Percentiles rank a stretch among this genome's conserved stretches.
phyloP scores from a whole-genome alignment of 2,113 vertebrate species.

The Brachyhypopomus gauderio region DNA sequence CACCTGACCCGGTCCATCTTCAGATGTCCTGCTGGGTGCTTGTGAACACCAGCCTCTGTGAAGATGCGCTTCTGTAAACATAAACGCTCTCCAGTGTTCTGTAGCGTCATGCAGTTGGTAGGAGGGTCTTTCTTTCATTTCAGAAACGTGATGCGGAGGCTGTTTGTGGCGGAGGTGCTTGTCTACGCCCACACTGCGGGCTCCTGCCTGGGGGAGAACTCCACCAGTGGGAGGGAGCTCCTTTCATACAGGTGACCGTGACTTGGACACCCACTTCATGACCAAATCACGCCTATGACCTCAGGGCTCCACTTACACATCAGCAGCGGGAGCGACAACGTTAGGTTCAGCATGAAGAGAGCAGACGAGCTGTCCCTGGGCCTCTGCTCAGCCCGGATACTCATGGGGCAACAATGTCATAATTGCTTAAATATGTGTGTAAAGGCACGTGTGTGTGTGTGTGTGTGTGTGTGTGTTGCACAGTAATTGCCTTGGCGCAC shows the following conservation, averaged over 20 bases:
- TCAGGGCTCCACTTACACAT: not conserved
- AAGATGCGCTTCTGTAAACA: not conserved
- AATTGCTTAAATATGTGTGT: not conserved
- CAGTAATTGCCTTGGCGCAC: too few species aligned
- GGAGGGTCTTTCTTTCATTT: not conserved
- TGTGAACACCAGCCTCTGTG: not conserved
- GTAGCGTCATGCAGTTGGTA: not conserved
- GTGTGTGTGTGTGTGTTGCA: not conserved
- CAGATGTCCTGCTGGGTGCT: too few species aligned
- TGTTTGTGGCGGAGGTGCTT: too few species aligned
- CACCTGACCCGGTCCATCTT: too few species aligned
- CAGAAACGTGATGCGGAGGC: not conserved
- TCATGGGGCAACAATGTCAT: not conserved
- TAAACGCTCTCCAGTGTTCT: not conserved
- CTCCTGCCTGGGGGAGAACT: not conserved
- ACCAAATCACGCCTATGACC: slow-evolving; percentile 12
- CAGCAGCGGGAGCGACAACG: not conserved
- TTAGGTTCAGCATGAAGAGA: not conserved
- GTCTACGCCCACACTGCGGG: too few species aligned
- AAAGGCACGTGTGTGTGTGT: not conserved
- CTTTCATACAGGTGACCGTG: not conserved
- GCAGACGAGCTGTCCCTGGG: not conserved
- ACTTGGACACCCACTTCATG: not conserved
- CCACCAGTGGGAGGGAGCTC: not conserved
- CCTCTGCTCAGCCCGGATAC: not conserved